Conservation (phyloP, 2,113 vertebrate genomes). For the Urocolius indicus region DNA sequence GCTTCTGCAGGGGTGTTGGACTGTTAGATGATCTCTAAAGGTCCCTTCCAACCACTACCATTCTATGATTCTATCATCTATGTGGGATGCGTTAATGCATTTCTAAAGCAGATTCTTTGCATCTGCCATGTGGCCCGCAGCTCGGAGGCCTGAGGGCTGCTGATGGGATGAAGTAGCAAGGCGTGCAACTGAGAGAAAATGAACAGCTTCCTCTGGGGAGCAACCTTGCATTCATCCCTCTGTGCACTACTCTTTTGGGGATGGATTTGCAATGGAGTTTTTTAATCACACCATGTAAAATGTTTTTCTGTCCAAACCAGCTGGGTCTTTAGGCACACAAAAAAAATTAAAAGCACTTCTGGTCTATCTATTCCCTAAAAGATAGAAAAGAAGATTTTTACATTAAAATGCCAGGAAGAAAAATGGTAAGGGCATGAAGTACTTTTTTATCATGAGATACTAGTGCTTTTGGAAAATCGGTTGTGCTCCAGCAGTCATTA, state of each 20-base stretch:
- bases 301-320: background rate
- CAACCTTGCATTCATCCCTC: background rate
- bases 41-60: too few relatives aligned
- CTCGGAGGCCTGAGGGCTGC: background rate
- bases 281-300: background rate
- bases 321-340: background rate
- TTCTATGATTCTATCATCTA: too few relatives aligned
- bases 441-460: slow-evolving; percentile 13
- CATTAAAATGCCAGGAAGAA: slow-evolving; percentile 49
- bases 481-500: background rate
- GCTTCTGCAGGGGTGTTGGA: too few relatives aligned
- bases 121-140: background rate
- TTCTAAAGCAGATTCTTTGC: background rate
- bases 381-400: slow-evolving; percentile 42
- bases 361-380: slow-evolving; percentile 20
- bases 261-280: background rate
- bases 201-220: background rate
- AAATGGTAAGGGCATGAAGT: slow-evolving; percentile 8
- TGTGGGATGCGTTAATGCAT: background rate
- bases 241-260: background rate
- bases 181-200: background rate
- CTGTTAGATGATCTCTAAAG: too few relatives aligned
- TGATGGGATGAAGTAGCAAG: background rate
- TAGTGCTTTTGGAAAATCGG: slow-evolving; percentile 9
- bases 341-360: slow-evolving; percentile 30